Conservation (phyloP, 1,140 invertebrate species). For the Ceratina calcarata region DNA sequence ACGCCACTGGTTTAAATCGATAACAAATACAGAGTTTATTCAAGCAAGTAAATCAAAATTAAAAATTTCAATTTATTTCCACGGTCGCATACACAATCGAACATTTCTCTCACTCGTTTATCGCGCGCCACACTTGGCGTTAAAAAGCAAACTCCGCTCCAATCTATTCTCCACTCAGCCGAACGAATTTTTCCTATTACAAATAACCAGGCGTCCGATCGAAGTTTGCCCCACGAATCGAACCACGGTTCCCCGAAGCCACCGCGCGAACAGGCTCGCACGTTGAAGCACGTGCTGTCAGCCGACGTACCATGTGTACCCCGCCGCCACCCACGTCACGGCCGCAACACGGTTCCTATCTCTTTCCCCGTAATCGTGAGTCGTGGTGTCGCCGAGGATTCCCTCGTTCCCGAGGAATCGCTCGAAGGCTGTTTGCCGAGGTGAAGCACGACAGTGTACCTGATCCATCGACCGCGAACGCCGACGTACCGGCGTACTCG, state of each 20-base stretch:
- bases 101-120: background rate
- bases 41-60: too few species aligned
- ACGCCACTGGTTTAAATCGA: background rate
- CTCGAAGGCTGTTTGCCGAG: conserved; percentile 63
- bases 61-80: too few species aligned
- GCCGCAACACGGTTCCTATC: background rate
- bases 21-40: background rate
- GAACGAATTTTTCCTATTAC: too few species aligned
- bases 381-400: conserved; percentile 32
- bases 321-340: conserved; percentile 8
- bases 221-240: background rate
- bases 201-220: background rate
- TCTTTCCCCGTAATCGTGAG: conserved; percentile 15
- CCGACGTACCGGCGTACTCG: conserved; percentile 35
- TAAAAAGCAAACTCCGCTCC: background rate
- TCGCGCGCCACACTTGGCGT: background rate
- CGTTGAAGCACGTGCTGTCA: conserved; percentile 10
- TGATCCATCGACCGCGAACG: conserved; percentile 61
- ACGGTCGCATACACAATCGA: too few species aligned
- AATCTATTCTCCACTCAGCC: background rate
- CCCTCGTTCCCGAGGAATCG: conserved; percentile 41
- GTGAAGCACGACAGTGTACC: conserved; percentile 59
- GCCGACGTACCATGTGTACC: conserved; percentile 1
- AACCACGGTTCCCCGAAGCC: background rate
- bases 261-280: background rate